Base-by-base conservation (phyloP, 2,888 invertebrate genomes). In the Drosophila ezoana region DNA sequence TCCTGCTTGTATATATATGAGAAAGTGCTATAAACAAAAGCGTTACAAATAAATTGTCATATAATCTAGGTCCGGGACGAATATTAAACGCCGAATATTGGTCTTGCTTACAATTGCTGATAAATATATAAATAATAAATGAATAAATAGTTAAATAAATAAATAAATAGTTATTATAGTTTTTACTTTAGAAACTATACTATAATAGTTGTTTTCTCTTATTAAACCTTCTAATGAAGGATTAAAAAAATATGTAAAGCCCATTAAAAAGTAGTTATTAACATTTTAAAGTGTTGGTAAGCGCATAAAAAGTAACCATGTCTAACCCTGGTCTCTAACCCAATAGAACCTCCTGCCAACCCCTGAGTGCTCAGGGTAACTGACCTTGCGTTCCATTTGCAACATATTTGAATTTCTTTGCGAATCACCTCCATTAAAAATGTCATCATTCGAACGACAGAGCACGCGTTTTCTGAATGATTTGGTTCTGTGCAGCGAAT, bases 401-500 rank as follows among this genome's bases (percentile, higher is more conserved):
- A 16, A 51, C 8, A 51, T 33, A 37, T 41, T 38, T 53, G 32
- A n/a, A 43, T 28, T 35, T 61, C n/a, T 35, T 32, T 18, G n/a
- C 52, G 35, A 58, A 54, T 43, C 32, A 18, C n/a, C 16, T 71
- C 16, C 13, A 37, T 48, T 18, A 2, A 37, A 32, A 64, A 43
- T 54, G 41, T 47, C 53, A 47, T 54, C 57, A 28, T n/a, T 8
- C 11, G 32, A 40, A 49, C 44, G 52, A 1, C 10, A 54, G 18
- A 52, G 13, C 78, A 77, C 78, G 68, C 78, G 73, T 61, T 68
- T 64, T 67, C n/a, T 61, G 67, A 78, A 76, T 76, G 75, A 73
- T 76, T 77, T 40, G 75, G 64, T 76, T 77, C 47, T 52, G 14
- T 23, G 14, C 59, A 53, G 40, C 13, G 16, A 61, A 76, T 76